These are phyloP conservation scores for Rallus limicola DNA, from an alignment of 2,113 vertebrate species.

Conservation along the genomic window DNA sequence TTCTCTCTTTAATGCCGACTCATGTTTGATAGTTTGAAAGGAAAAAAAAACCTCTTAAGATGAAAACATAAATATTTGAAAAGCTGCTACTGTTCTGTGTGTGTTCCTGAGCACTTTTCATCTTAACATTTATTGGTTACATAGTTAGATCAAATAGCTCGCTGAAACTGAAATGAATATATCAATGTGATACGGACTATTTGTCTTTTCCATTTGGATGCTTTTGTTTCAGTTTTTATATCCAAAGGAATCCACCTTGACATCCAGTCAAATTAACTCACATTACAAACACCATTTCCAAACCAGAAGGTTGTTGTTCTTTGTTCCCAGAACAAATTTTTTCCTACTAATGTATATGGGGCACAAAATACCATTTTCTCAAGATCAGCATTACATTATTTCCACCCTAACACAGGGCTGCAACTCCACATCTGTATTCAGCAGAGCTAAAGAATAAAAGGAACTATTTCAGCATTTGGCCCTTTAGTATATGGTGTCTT, in stretches of 20 bases:
- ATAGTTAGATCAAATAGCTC: neutral
- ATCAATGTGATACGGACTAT: neutral
- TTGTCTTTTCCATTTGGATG: neutral
- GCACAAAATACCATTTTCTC: neutral
- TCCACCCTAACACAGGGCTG: neutral
- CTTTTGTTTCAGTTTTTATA: neutral
- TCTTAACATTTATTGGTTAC: slow-evolving; percentile 37
- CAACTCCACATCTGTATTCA: neutral
- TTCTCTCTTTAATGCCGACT: neutral
- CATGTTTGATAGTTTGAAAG: neutral
- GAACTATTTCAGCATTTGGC: rapidly evolving
- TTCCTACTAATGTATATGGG: neutral
- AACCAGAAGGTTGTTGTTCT: neutral
- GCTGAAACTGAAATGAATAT: neutral
- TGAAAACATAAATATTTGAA: slow-evolving; percentile 46
- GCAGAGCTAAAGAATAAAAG: neutral
- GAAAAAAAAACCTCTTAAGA: neutral
- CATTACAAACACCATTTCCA: neutral
- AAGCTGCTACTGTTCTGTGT: neutral
- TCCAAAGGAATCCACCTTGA: neutral
- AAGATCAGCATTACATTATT: neutral
- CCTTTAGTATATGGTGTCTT: neutral
- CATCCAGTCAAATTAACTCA: neutral
- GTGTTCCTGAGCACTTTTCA: slow-evolving; percentile 1
- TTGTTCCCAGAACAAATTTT: neutral